Evolutionary conservation across 2,888 invertebrate species (phyloP).

Genomic region (Yponomeuta malinellus): DNA sequence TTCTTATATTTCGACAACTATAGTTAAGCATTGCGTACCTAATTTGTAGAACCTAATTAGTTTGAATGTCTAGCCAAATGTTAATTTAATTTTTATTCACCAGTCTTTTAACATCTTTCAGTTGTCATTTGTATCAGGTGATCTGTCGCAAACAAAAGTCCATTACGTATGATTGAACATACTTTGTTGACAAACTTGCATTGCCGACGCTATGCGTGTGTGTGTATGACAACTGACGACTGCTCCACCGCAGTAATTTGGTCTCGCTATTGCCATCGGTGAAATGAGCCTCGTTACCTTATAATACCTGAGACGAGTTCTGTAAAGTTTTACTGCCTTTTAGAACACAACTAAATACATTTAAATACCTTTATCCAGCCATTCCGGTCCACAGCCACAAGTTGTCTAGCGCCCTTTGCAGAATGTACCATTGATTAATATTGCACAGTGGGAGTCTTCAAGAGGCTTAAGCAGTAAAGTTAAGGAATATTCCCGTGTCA

Average conservation of each 20-base stretch:
- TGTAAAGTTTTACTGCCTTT: neutral
- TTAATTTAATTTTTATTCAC: neutral
- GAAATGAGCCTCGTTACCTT: slow-evolving; percentile 3
- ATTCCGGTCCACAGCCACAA: no score
- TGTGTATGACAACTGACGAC: neutral
- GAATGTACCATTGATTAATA: no score
- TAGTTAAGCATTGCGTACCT: no score
- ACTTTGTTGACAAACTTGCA: neutral
- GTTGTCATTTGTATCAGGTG: neutral
- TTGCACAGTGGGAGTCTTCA: no score
- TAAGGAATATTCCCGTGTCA: neutral
- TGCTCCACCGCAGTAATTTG: neutral
- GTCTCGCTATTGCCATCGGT: slow-evolving; percentile 3
- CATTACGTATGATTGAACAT: neutral
- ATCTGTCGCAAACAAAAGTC: neutral
- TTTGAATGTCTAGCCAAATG: no score
- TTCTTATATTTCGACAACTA: no score
- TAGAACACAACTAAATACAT: neutral
- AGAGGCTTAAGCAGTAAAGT: neutral
- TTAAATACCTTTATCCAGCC: neutral
- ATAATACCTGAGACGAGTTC: neutral
- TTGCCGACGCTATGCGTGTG: neutral
- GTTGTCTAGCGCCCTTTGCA: no score
- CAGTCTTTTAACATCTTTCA: neutral
- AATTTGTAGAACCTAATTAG: neutral